Evolutionary conservation across 2,797 vertebrate genomes (phyloP).

Genomic region (Pipistrellus pipistrellus): DNA sequence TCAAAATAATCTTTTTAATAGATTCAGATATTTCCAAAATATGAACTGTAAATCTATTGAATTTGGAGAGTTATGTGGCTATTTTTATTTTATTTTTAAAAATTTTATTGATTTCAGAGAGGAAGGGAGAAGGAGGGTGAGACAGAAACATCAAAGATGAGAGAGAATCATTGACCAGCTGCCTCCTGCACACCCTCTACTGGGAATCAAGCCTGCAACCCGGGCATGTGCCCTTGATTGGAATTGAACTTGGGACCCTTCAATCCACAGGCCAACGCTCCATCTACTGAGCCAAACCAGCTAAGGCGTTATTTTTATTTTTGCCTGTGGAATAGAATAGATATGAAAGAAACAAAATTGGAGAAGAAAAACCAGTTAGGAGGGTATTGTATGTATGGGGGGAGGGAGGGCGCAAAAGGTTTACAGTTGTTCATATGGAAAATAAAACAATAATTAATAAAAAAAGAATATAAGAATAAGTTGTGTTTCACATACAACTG

Average conservation of each 20-base stretch:
- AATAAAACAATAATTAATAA: background rate
- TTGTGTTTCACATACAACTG: background rate
- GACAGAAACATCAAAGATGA: no score
- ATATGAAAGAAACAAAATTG: slow-evolving; percentile 58
- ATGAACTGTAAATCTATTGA: background rate
- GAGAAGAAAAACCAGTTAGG: slow-evolving; percentile 1
- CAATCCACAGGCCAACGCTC: no score
- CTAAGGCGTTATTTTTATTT: background rate
- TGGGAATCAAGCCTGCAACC: no score
- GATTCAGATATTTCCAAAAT: slow-evolving; percentile 13
- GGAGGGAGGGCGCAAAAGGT: background rate
- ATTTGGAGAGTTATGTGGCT: background rate
- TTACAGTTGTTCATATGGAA: background rate
- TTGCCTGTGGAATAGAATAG: background rate
- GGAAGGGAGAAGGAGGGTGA: no score
- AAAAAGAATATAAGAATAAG: background rate
- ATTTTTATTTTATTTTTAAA: background rate
- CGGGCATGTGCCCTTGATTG: no score
- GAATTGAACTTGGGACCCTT: no score
- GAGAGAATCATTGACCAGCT: no score
- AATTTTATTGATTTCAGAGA: no score
- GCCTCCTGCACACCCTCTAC: no score
- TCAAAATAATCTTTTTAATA: slow-evolving; percentile 58
- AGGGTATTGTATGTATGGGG: background rate
- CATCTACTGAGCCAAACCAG: no score